phyloP scores from a whole-genome alignment of 2,113 vertebrate genomes.

The Prinia subflava region DNA sequence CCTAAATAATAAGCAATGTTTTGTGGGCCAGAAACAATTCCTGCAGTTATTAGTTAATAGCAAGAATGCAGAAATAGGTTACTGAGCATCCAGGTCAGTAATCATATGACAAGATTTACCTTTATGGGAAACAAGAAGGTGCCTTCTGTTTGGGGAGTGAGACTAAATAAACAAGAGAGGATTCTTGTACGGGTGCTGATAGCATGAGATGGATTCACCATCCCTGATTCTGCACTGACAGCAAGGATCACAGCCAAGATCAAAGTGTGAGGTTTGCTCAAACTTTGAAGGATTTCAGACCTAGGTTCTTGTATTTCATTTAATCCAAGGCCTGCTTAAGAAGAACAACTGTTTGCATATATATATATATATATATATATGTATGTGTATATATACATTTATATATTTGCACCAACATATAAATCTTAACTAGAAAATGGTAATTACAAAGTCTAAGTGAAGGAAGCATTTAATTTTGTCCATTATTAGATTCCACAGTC shows the following conservation, averaged over 20 bases:
- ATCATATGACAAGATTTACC: not conserved
- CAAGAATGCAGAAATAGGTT: not conserved
- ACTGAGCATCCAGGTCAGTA: not conserved
- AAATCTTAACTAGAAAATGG: not conserved
- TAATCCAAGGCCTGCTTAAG: not conserved
- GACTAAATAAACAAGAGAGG: not conserved
- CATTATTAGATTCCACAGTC: not conserved
- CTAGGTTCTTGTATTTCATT: not conserved
- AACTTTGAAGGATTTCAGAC: not conserved
- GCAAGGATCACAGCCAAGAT: not conserved
- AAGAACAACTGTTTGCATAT: not conserved
- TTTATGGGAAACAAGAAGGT: not conserved
- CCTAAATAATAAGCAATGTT: not conserved
- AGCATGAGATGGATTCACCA: not conserved
- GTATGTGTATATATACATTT: too few relatives aligned
- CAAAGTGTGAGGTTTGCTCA: not conserved
- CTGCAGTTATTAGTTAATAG: not conserved
- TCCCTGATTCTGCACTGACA: not conserved
- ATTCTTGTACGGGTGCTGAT: not conserved
- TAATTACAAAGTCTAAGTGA: not conserved
- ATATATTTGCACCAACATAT: too few relatives aligned
- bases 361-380: rapidly evolving
- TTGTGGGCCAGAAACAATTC: not conserved
- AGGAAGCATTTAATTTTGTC: not conserved
- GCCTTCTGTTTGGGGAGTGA: not conserved